A percentile compares a stretch with the other conserved stretches of the same genome.
Evolutionary conservation across 2,888 invertebrate species (phyloP).

Genomic region (Pyrgus malvae): DNA sequence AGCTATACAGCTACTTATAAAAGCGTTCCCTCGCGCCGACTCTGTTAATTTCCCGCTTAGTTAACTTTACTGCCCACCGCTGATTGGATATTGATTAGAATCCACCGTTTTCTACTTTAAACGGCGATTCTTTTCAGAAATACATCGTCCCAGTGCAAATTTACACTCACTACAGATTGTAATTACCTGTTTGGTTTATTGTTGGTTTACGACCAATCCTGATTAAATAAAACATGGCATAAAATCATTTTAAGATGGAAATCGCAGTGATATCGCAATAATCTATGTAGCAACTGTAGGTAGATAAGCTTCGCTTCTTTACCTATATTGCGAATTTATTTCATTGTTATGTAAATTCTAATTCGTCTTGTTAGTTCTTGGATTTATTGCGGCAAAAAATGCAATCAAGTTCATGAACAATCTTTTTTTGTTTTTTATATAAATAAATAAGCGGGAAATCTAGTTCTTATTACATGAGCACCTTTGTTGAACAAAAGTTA

Average conservation of each 20-base stretch:
- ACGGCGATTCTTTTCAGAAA: conserved; percentile 69
- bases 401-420: background rate
- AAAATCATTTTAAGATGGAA: conserved; percentile 48
- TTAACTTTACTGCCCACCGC: conserved; percentile 72
- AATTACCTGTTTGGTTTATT: conserved; percentile 65
- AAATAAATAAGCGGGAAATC: too few relatives aligned
- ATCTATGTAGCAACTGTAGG: conserved; percentile 6
- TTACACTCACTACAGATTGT: conserved; percentile 76
- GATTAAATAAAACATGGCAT: conserved; percentile 74
- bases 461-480: too few relatives aligned
- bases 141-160: conserved; percentile 70
- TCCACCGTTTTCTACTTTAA: conserved; percentile 67
- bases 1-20: too few relatives aligned
- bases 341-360: background rate
- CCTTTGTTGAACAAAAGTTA: too few relatives aligned
- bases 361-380: background rate
- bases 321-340: background rate
- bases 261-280: conserved; percentile 25
- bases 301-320: background rate
- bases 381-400: background rate
- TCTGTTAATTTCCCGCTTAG: conserved; percentile 79
- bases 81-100: conserved; percentile 82
- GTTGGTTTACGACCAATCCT: conserved; percentile 66
- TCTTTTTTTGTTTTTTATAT: too few relatives aligned
- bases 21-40: conserved; percentile 45